phyloP scores from a whole-genome alignment of 2,113 vertebrate species.

The Peromyscus leucopus region DNA sequence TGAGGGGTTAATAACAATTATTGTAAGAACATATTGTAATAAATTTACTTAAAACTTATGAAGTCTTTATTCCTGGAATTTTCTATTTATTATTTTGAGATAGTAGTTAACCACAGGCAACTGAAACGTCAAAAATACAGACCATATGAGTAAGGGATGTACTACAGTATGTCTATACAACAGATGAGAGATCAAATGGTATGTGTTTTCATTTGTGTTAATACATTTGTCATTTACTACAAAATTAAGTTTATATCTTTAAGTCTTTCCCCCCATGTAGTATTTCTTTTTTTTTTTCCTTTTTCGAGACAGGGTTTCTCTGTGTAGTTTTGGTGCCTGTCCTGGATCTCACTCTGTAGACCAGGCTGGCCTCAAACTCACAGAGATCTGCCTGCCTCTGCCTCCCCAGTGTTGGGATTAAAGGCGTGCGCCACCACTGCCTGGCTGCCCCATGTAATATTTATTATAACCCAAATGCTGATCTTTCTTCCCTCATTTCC shows the following conservation, averaged over 20 bases:
- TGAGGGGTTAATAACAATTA: neutral
- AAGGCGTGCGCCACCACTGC: too few relatives aligned
- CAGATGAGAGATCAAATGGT: constrained; percentile 42
- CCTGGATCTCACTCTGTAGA: too few relatives aligned
- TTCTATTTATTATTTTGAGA: neutral
- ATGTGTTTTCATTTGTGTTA: constrained; percentile 43
- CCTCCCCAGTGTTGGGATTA: too few relatives aligned
- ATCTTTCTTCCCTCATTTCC: neutral
- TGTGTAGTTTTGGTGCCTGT: too few relatives aligned
- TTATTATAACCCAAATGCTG: neutral
- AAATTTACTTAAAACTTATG: neutral
- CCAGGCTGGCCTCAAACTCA: too few relatives aligned
- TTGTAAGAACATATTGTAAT: neutral
- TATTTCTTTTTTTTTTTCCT: neutral
- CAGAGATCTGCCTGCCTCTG: too few relatives aligned
- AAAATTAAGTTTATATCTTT: constrained; percentile 28
- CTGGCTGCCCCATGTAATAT: neutral
- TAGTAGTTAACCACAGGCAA: neutral
- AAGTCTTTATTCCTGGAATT: neutral
- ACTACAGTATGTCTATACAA: constrained; percentile 7
- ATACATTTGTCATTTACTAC: constrained; percentile 36
- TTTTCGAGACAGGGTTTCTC: neutral
- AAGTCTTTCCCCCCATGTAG: neutral
- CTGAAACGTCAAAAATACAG: neutral
- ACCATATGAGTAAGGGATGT: neutral